Evolutionary conservation across 2,888 invertebrate species (phyloP).

Genomic region (Chymomyza fuscimana): DNA sequence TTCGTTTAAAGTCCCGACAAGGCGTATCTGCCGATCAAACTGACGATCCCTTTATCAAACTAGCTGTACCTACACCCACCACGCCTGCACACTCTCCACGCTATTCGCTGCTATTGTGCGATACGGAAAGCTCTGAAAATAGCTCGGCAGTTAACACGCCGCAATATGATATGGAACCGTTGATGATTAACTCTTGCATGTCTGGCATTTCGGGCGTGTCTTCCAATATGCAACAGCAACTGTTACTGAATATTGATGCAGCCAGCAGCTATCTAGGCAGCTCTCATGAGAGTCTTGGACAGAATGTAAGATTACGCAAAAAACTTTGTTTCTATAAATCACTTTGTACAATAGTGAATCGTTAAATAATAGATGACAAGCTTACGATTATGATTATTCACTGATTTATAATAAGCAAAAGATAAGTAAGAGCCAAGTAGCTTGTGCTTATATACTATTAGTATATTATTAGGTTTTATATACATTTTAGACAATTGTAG

Average conservation of each 20-base stretch:
- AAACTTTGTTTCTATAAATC: background rate
- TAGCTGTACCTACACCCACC: slow-evolving; percentile 76
- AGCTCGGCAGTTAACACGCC: slow-evolving; percentile 79
- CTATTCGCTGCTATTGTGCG: slow-evolving; percentile 79
- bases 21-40: slow-evolving; percentile 22
- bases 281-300: slow-evolving; percentile 76
- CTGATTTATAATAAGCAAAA: too few relatives aligned
- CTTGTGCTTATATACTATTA: too few relatives aligned
- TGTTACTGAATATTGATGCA: slow-evolving; percentile 63
- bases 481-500: too few relatives aligned
- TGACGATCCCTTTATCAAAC: slow-evolving; percentile 55
- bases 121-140: slow-evolving; percentile 79
- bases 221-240: slow-evolving; percentile 70
- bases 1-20: slow-evolving; percentile 37
- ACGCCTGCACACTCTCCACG: slow-evolving; percentile 79
- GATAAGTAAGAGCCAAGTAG: too few relatives aligned
- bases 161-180: slow-evolving; percentile 78
- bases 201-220: slow-evolving; percentile 70
- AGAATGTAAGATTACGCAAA: slow-evolving; percentile 61
- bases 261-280: slow-evolving; percentile 70
- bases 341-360: too few relatives aligned
- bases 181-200: slow-evolving; percentile 73
- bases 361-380: too few relatives aligned
- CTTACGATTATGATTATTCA: too few relatives aligned
- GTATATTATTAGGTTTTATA: too few relatives aligned